These are phyloP conservation scores for Drosophila yakuba DNA, from an alignment of 1,140 invertebrate genomes.

Conservation along the genomic window DNA sequence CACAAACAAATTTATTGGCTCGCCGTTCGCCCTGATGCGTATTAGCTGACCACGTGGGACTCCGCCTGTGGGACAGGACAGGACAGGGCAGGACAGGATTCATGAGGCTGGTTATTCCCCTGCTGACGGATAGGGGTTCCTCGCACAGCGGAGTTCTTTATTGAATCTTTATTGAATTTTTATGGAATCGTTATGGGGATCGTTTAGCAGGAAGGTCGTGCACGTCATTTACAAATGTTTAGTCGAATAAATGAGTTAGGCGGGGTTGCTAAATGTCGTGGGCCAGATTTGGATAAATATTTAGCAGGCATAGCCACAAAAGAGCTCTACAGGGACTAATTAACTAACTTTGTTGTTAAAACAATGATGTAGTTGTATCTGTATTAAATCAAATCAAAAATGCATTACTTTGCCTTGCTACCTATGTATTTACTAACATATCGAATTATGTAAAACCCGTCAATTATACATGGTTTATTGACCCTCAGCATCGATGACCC, in stretches of 20 bases:
- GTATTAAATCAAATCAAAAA: too few species aligned
- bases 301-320: too few species aligned
- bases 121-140: constrained; percentile 5
- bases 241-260: background rate
- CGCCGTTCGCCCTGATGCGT: constrained; percentile 30
- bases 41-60: constrained; percentile 28
- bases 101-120: constrained; percentile 24
- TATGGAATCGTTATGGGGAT: constrained; percentile 39
- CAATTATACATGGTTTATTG: constrained; percentile 22
- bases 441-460: constrained; percentile 1
- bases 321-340: too few species aligned
- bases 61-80: constrained; percentile 28
- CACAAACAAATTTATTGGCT: constrained; percentile 34
- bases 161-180: constrained; percentile 43
- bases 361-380: too few species aligned
- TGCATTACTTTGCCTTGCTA: too few species aligned
- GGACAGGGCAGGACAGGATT: constrained; percentile 16
- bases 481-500: constrained; percentile 36
- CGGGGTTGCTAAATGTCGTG: background rate
- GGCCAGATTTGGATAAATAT: too few species aligned
- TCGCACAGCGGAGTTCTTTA: too few species aligned
- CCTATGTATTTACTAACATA: too few species aligned
- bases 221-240: constrained; percentile 7
- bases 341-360: too few species aligned
- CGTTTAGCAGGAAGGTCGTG: constrained; percentile 33